Conservation (phyloP, 2,888 invertebrate species). For the Acanthopleura granulata region DNA sequence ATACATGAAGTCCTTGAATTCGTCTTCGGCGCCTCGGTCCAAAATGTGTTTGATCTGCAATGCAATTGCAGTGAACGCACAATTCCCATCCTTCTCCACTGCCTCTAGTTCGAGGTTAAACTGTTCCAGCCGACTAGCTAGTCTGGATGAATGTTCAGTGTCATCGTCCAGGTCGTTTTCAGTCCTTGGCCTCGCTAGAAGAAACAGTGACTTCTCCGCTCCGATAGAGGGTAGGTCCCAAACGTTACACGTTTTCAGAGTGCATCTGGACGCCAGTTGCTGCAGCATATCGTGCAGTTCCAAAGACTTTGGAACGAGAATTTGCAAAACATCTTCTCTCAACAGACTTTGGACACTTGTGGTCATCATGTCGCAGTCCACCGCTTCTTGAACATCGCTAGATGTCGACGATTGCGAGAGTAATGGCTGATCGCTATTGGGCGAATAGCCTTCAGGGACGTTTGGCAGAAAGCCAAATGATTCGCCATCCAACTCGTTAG, state of each 20-base stretch:
- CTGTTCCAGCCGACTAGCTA: background rate
- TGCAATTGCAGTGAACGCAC: constrained; percentile 6
- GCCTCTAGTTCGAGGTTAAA: background rate
- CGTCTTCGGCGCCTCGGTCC: background rate
- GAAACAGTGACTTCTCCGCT: background rate
- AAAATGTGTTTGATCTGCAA: background rate
- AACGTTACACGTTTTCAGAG: background rate
- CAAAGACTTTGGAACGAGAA: background rate
- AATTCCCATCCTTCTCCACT: constrained; percentile 13
- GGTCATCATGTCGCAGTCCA: background rate
- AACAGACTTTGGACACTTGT: background rate
- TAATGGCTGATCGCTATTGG: background rate
- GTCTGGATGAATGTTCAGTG: background rate
- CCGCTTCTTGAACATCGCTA: background rate
- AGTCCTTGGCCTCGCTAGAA: background rate
- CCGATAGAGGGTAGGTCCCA: constrained; percentile 10
- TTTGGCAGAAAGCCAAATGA: background rate
- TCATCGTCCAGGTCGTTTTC: background rate
- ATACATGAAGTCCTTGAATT: background rate
- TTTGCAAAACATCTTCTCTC: background rate
- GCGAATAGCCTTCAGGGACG: background rate
- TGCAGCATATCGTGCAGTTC: constrained; percentile 11
- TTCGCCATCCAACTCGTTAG: background rate
- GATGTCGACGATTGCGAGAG: background rate
- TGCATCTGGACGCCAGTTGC: background rate